Base-by-base conservation (phyloP, 2,113 vertebrate species). In the Chauna torquata region DNA sequence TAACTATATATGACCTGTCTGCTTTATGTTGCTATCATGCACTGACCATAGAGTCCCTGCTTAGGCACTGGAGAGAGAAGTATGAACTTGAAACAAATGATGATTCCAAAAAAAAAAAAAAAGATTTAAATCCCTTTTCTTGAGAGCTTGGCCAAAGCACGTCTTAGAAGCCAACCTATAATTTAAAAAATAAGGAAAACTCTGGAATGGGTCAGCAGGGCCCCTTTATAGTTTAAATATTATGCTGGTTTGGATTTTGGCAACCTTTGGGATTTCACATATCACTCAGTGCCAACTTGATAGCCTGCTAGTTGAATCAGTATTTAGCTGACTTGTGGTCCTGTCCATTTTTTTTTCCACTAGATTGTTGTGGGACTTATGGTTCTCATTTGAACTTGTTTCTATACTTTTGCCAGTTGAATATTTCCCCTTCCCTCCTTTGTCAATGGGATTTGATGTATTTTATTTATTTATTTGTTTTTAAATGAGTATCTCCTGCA, bases 181-280 rank as follows among this genome's bases (percentile, higher is more conserved):
- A 96, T 97, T 97, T 90, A 75, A 96, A 97, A 95, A 96, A 77
- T 86, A 96, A 90, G 68, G 34, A 81, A 92, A 96, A 86, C 25
- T 66, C 64, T 86, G 76, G 65, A 97, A 94, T 58, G 38, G 86
- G 88, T 95, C 94, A 94, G 9, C 42, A 75, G 82, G 57, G 78
- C 65, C 81, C 76, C 79, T 96, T 97, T 96, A 65, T 70, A 94
- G 49, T 96, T 92, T 79, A 96, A 96, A 93, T 94, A 82, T 70
- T 93, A 80, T 86, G 44, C 58, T 96, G 65, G 42, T 92, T 83
- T 96, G 86, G 49, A 91, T 95, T 95, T 94, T 96, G 79, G 87
- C 87, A 65, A 52, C 82, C 81, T 96, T 81, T 76, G 71, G 55
- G 30, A 87, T 93, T 95, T 93, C 69, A 77, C 81, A 49, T 77